Evolutionary conservation across 2,113 vertebrate species (phyloP), one percentile per base, ranked within the genome.

Genomic region (Malurus alboscapulatus): DNA sequence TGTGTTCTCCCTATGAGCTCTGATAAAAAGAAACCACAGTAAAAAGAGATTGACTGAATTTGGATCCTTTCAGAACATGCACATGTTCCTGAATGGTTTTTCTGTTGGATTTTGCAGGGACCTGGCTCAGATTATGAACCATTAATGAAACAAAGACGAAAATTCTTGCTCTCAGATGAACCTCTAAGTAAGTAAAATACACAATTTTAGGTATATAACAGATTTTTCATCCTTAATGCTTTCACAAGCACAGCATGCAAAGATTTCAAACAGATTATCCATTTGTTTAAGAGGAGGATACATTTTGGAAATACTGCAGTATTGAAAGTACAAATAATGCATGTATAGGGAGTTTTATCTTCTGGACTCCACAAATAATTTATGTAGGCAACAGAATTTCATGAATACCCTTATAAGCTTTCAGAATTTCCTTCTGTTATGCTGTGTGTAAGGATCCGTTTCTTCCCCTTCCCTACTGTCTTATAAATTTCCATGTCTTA

Each of bases 61-160:
- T 30, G 15, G 14, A 42, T 77, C 0, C 12, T 91, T 79, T 81
- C 55, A 59, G 36, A 12, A 26, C 30, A 27, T 71, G 8, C 5
- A 2, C 38, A 4, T 58, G 17, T 84, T 73, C 17, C 3, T 74
- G 69, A 48, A 44, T 79, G 6, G 0, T 54, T 76, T 80, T 91
- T 85, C 14, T 68, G 9, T 91, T 88, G 73, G 8, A 53, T 85
- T 90, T 82, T 90, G 15, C 81, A 98, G 98, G 97, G 96, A 44
- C 95, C 95, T 75, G 80, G 96, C 65, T 96, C 94, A 36, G 96
- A 97, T 92, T 96, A 97, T 76, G 97, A 97, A 63, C 93, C 96
- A 22, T 78, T 97, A 80, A 54, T 90, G 57, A 97, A 92, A 74
- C 74, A 79, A 75, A 98, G 92, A 95, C 97, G 91, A 93, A 98